These are phyloP conservation scores for Chrysodeixis includens DNA, from an alignment of 2,888 invertebrate genomes.

Conservation along the genomic window DNA sequence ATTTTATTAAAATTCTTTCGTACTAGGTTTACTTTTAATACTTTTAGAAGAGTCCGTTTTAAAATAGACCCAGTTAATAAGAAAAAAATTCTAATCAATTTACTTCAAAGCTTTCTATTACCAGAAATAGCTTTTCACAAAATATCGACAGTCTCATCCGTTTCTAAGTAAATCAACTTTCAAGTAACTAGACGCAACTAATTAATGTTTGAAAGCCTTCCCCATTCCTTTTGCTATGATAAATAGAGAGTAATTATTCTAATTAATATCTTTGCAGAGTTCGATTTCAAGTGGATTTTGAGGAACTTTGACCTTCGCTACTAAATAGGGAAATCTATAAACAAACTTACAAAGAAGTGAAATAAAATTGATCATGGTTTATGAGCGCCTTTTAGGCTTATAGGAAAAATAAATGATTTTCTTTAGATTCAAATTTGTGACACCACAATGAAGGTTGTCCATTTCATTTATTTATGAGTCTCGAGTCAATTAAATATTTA, in stretches of 20 bases:
- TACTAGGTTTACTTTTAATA: too few relatives aligned
- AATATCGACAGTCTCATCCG: background rate
- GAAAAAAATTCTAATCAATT: background rate
- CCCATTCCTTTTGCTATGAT: background rate
- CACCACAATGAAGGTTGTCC: too few relatives aligned
- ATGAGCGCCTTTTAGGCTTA: too few relatives aligned
- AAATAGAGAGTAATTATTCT: background rate
- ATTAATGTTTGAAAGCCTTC: background rate
- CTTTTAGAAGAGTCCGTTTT: background rate
- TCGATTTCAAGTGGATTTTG: background rate
- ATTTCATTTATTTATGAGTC: too few relatives aligned
- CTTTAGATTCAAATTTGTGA: too few relatives aligned
- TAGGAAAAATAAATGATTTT: too few relatives aligned
- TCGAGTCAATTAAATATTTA: too few relatives aligned
- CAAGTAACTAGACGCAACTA: background rate
- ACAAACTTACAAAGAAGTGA: too few relatives aligned
- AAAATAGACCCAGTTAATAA: background rate
- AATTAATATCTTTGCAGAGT: background rate
- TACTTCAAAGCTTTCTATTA: background rate
- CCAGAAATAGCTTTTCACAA: background rate
- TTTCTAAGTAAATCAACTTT: background rate
- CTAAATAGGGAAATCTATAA: too few relatives aligned
- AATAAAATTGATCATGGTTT: too few relatives aligned
- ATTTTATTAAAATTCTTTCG: too few relatives aligned
- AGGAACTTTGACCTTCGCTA: too few relatives aligned